These are phyloP conservation scores for Epizoanthus fatuus DNA, from an alignment of 92 coral and sea anemone genomes.

Conservation along the genomic window DNA sequence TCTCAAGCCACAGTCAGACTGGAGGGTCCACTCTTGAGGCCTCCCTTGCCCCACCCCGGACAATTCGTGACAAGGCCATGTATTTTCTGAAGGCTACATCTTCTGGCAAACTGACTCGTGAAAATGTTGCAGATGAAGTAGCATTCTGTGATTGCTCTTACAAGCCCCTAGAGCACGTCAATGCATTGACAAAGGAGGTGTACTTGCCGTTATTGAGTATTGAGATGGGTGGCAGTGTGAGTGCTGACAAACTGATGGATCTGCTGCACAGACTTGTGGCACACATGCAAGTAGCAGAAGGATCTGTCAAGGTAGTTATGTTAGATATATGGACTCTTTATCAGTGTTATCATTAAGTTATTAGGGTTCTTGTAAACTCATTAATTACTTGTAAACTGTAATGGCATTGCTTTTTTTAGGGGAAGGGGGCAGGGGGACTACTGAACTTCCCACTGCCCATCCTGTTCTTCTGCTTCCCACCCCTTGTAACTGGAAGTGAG, in stretches of 20 bases:
- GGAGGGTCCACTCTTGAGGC: constrained; percentile 85
- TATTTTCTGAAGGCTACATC: constrained; percentile 84
- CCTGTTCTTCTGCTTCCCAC: too few species aligned
- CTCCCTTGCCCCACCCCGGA: constrained; percentile 85
- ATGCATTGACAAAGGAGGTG: constrained; percentile 87
- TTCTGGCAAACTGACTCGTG: constrained; percentile 89
- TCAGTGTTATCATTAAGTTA: too few species aligned
- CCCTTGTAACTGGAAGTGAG: too few species aligned
- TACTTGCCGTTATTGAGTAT: constrained; percentile 96
- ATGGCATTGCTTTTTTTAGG: too few species aligned
- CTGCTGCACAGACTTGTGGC: constrained; percentile 95
- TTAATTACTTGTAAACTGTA: too few species aligned
- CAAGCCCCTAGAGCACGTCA: constrained; percentile 80
- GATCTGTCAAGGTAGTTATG: constrained; percentile 74
- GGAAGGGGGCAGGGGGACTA: too few species aligned
- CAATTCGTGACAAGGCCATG: constrained; percentile 93
- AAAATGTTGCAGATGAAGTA: constrained; percentile 91
- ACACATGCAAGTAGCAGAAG: constrained; percentile 90
- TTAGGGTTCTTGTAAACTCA: too few species aligned
- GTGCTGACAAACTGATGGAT: constrained; percentile 99
- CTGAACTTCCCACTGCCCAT: too few species aligned
- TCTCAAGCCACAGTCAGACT: constrained; percentile 59
- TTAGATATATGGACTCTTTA: too few species aligned
- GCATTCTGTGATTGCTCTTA: constrained; percentile 96
- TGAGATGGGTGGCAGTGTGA: constrained; percentile 98